Evolutionary conservation across 2,888 invertebrate genomes (phyloP), one percentile per base, ranked within the genome.

Genomic region (Andrena bucephala): DNA sequence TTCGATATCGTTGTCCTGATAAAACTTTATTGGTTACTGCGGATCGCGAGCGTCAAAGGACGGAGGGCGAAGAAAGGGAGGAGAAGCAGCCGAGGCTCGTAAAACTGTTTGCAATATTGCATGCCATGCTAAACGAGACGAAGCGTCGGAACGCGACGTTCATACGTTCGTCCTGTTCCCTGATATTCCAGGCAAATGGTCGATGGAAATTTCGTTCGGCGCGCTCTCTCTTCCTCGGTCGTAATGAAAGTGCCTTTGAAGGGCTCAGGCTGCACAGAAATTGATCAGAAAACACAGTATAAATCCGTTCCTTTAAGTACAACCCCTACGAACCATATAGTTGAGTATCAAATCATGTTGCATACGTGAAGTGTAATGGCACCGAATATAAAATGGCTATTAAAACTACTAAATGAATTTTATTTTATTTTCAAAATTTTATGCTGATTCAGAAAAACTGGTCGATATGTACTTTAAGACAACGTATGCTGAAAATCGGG

Each of bases 31-130:
- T 82, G 82, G 81, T 75, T 75, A 70, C 75, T 75, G 60, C 66
- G 33, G 62, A 27, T 62, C 62, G 36, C 42, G 67, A 27, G 62
- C 75, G 59, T 82, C 81, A 82, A 75, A 81, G 81, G 50, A 60
- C 65, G 65, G 8, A 16, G 65, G 31, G 13, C 63, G 27, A 62
- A 67, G 59, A 74, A 67, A 67, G 75, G 65, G 48, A 42, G 10
- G 33, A 52, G 65, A 48, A 48, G 29, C 59, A 31, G 65, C 24
- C 33, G 31, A 13, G 42, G 5, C 81, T 50, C 50, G 70, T 70
- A 70, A 75, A 81, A 82, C 75, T 66, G 82, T 82, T 81, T 62
- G 82, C 70, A 75, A 82, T 82, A 81, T 82, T 70, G 82, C 82
- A 62, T 75, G 69, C 69, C 75, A 82, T 66, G 82, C 75, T 81